Evolutionary conservation across 2,113 vertebrate species (phyloP).

Genomic region (Hoplias malabaricus): DNA sequence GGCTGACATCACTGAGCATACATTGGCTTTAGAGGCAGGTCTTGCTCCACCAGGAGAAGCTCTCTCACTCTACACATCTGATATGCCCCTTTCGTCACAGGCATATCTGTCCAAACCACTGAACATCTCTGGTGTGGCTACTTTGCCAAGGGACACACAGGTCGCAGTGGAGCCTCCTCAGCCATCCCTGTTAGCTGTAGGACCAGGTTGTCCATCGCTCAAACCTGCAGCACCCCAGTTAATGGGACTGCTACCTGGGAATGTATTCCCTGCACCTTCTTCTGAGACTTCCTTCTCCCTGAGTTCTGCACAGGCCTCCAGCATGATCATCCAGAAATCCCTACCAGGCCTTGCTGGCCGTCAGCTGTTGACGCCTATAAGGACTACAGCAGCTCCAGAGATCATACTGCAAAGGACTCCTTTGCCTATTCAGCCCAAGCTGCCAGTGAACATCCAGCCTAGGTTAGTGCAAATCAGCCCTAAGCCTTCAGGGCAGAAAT

Average conservation of each 20-base stretch:
- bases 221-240: slow-evolving; percentile 74
- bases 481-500: slow-evolving; percentile 72
- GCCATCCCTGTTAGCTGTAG: slow-evolving; percentile 74
- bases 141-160: slow-evolving; percentile 74
- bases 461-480: slow-evolving; percentile 78
- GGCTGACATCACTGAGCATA: slow-evolving; percentile 80
- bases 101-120: slow-evolving; percentile 67
- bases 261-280: slow-evolving; percentile 71
- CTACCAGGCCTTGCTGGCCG: slow-evolving; percentile 60
- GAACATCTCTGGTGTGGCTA: slow-evolving; percentile 57
- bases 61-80: slow-evolving; percentile 66
- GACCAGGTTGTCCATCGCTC: slow-evolving; percentile 74
- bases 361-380: slow-evolving; percentile 64
- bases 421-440: slow-evolving; percentile 75
- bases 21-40: slow-evolving; percentile 74
- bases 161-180: slow-evolving; percentile 77
- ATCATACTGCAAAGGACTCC: slow-evolving; percentile 69
- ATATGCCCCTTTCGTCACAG: slow-evolving; percentile 61
- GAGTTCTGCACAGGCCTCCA: slow-evolving; percentile 70
- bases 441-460: slow-evolving; percentile 78
- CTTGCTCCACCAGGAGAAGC: slow-evolving; percentile 63
- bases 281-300: slow-evolving; percentile 71
- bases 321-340: slow-evolving; percentile 73
- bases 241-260: slow-evolving; percentile 75
- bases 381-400: slow-evolving; percentile 58